These are phyloP conservation scores for Cercopithecus mona DNA, from an alignment of 2,113 vertebrate species.

Conservation along the genomic window DNA sequence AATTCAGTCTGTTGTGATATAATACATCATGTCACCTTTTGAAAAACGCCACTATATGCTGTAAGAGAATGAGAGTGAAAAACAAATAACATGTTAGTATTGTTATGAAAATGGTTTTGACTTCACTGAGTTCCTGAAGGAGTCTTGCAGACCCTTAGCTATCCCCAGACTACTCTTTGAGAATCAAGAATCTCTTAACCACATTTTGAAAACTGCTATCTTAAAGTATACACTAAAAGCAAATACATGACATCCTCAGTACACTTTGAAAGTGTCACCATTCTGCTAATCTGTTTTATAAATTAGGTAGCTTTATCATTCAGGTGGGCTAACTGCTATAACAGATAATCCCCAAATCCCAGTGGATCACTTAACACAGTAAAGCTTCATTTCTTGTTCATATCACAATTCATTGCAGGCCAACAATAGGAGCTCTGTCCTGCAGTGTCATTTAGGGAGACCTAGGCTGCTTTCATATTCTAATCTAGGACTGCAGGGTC, in stretches of 20 bases:
- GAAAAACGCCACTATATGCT: background rate
- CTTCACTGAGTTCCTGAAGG: background rate
- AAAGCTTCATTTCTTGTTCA: background rate
- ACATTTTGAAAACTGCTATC: constrained; percentile 7
- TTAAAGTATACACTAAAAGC: background rate
- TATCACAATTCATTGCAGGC: background rate
- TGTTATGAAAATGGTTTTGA: background rate
- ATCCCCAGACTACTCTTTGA: background rate
- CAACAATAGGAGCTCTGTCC: background rate
- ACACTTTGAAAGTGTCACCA: background rate
- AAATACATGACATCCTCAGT: background rate
- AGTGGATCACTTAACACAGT: background rate
- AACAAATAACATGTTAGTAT: background rate
- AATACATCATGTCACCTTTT: background rate
- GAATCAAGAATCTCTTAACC: background rate
- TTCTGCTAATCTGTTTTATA: background rate
- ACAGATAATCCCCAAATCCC: background rate
- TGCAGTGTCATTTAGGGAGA: background rate
- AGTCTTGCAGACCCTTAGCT: background rate
- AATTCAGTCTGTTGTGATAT: background rate
- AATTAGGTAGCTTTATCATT: background rate
- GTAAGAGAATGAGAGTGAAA: background rate
- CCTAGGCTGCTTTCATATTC: background rate
- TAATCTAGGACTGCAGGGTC: background rate
- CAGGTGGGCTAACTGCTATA: background rate